Percentiles rank a stretch among this genome's conserved stretches.
Evolutionary conservation across 2,888 invertebrate genomes (phyloP).

Genomic region (Ditylenchus weischeri): DNA sequence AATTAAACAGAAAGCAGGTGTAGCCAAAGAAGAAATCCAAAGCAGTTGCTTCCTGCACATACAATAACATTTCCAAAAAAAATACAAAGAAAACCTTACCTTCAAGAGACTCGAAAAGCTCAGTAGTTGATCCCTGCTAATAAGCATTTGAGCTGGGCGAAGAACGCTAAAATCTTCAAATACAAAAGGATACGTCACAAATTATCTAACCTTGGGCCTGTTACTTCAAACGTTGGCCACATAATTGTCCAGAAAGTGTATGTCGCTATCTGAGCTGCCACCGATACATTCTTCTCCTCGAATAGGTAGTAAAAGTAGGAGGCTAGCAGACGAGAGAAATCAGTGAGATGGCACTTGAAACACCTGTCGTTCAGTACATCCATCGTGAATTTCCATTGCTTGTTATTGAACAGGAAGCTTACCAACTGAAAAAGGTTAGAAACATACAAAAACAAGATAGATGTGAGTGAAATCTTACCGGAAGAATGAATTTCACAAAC

Average conservation of each 20-base stretch:
- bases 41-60: conserved; percentile 22
- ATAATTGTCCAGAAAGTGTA: conserved; percentile 22
- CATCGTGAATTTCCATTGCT: conserved; percentile 15
- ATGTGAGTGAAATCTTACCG: conserved; percentile 7
- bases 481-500: conserved; percentile 16
- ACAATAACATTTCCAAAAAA: background rate
- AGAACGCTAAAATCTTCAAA: background rate
- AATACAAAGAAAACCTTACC: conserved; percentile 11
- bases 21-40: conserved; percentile 21
- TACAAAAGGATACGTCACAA: background rate
- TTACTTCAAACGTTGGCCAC: conserved; percentile 22
- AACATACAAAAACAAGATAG: background rate
- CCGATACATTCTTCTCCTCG: conserved; percentile 9
- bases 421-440: conserved; percentile 13
- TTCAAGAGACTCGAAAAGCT: conserved; percentile 14
- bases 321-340: conserved; percentile 17
- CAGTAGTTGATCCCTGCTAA: conserved; percentile 5
- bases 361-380: conserved; percentile 18
- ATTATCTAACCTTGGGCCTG: background rate
- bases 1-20: conserved; percentile 19
- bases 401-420: conserved; percentile 22
- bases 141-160: conserved; percentile 7
- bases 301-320: conserved; percentile 17
- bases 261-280: conserved; percentile 19
- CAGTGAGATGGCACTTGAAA: conserved; percentile 21